A percentile compares a stretch with the other conserved stretches of the same genome.
Conservation (phyloP, 2,797 vertebrate species). For the Propithecus perrieri region DNA sequence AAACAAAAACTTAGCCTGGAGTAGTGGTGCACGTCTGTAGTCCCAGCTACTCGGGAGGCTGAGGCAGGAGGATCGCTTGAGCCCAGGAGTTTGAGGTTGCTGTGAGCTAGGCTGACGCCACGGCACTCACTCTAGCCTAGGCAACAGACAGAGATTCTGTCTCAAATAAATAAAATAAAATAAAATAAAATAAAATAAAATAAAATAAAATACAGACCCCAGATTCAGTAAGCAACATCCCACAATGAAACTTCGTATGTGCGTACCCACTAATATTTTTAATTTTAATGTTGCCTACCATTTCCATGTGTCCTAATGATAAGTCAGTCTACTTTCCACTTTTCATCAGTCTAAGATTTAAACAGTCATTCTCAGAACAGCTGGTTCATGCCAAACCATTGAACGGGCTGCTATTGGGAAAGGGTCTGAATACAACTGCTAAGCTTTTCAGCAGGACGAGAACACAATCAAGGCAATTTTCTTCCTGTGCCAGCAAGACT, state of each 20-base stretch:
- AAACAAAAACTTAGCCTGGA: too few relatives aligned
- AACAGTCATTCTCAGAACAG: neutral
- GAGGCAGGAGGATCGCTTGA: too few relatives aligned
- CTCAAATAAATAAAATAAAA: too few relatives aligned
- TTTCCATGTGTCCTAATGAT: neutral
- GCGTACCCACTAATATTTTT: neutral
- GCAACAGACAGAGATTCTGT: too few relatives aligned
- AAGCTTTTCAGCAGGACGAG: constrained; percentile 7
- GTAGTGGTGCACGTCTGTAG: too few relatives aligned
- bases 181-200: too few relatives aligned
- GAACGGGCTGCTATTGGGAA: constrained; percentile 41
- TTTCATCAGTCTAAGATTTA: neutral
- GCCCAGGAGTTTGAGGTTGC: too few relatives aligned
- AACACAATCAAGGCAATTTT: constrained; percentile 19
- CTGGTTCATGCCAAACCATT: neutral
- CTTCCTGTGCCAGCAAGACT: constrained; percentile 45
- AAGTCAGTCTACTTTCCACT: neutral
- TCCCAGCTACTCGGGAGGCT: too few relatives aligned
- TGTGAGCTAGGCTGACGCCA: too few relatives aligned
- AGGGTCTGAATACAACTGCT: neutral
- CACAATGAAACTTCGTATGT: neutral
- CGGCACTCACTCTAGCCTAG: too few relatives aligned
- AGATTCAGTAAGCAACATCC: neutral
- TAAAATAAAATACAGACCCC: neutral
- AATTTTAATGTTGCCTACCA: neutral